Evolutionary conservation across 2,113 vertebrate species (phyloP), one percentile per base, ranked within the genome.

Genomic region (Struthidea cinerea): DNA sequence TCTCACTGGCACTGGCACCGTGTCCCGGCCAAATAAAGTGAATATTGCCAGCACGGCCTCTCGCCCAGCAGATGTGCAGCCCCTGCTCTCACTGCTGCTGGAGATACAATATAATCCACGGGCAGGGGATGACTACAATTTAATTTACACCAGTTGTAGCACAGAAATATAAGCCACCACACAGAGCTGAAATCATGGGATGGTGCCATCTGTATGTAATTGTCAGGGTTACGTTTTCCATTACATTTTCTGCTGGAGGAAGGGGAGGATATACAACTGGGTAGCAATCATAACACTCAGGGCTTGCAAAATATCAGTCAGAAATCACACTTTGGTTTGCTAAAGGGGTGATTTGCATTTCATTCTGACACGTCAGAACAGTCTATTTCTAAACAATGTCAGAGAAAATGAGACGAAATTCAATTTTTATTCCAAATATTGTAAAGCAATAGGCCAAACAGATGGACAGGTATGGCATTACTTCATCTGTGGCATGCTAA

Each of bases 391-490:
- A 97, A 97, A 97, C 96, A 97, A 87, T 96, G 94, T 96, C 97
- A 96, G 50, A 75, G 88, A 95, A 97, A 96, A 95, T 96, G 91
- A 97, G 44, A 90, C 1, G 60, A 70, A 94, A 96, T 96, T 94
- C 60, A n/a, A 94, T 88, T 95, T 96, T 94, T 78, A 80, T 89
- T 97, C 94, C 87, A 97, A 97, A 97, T 97, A 97, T 24, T 96
- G 94, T 94, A 96, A 97, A 96, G 96, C 89, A 93, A 91, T 80
- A 94, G 84, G 93, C 95, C 94, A 95, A 97, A 83, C 95, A 96
- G 96, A 97, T 95, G 93, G 95, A 94, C 95, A 97, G 97, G 97
- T 96, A 97, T 85, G 96, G 95, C 91, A 94, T 98, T 64, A 97
- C 95, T 97, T 97, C 97, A 97, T 97, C 85, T 87, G 92, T 42